Percentiles rank a stretch among this genome's conserved stretches.
phyloP scores from a whole-genome alignment of 2,888 invertebrate genomes.

The Eupeodes latifasciatus region DNA sequence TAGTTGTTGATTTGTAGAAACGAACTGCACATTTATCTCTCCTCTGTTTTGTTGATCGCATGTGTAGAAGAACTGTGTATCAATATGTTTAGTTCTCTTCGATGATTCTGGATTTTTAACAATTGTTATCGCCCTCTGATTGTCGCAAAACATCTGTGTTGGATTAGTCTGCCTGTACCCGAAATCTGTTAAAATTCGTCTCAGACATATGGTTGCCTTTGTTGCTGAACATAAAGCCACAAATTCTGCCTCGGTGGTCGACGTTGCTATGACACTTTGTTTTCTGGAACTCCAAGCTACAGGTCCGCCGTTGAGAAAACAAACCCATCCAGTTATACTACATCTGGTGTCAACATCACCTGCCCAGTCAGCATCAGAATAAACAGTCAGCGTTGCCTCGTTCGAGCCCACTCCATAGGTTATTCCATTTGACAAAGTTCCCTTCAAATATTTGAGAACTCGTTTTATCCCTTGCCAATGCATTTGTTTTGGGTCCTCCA shows the following conservation, averaged over 20 bases:
- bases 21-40: conserved; percentile 52
- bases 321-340: conserved; percentile 37
- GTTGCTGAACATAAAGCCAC: neutral
- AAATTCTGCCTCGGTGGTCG: no score
- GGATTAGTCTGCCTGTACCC: neutral
- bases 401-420: conserved; percentile 29
- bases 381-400: conserved; percentile 1
- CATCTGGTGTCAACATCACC: conserved; percentile 34
- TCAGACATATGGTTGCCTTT: conserved; percentile 19
- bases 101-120: conserved; percentile 33
- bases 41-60: conserved; percentile 38
- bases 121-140: conserved; percentile 55
- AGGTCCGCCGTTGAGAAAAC: conserved; percentile 24
- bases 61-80: neutral
- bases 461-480: conserved; percentile 68
- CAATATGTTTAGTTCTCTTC: no score
- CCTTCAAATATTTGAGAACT: conserved; percentile 50
- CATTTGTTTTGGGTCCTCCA: no score
- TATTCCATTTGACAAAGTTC: conserved; percentile 51
- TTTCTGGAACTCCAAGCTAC: conserved; percentile 24
- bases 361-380: conserved; percentile 50
- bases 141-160: conserved; percentile 48
- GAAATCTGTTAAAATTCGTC: conserved; percentile 7
- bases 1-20: conserved; percentile 45
- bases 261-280: no score